Evolutionary conservation across 1,140 invertebrate species (phyloP).

Genomic region (Leptinotarsa defecta): DNA sequence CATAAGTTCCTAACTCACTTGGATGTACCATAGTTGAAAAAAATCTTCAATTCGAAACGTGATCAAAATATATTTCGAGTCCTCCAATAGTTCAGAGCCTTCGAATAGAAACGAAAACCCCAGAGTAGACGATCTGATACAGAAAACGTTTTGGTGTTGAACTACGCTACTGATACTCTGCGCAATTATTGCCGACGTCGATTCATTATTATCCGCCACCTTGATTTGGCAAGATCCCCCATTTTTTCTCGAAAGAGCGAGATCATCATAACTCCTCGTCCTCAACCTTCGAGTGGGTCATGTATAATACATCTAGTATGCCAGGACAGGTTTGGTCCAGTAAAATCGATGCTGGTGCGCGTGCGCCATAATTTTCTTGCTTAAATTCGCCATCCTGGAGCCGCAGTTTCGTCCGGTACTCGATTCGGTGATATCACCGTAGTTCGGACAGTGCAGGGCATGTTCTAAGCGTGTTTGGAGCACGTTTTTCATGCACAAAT

Average conservation of each 20-base stretch:
- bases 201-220: conserved; percentile 3
- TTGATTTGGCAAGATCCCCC: conserved; percentile 9
- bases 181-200: not conserved
- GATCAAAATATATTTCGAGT: too few relatives aligned
- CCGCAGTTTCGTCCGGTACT: conserved; percentile 41
- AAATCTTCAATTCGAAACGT: too few relatives aligned
- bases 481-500: conserved; percentile 13
- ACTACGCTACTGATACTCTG: not conserved
- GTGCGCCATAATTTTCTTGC: conserved; percentile 36
- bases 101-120: too few relatives aligned
- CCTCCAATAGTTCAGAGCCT: too few relatives aligned
- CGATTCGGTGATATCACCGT: conserved; percentile 24
- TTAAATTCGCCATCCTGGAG: conserved; percentile 43
- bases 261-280: conserved; percentile 36
- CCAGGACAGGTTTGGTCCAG: conserved; percentile 44
- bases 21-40: too few relatives aligned
- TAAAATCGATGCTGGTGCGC: conserved; percentile 45
- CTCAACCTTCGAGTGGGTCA: conserved; percentile 42
- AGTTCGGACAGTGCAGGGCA: conserved; percentile 7
- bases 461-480: conserved; percentile 18
- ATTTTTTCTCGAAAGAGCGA: conserved; percentile 20
- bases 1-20: too few relatives aligned
- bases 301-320: conserved; percentile 48
- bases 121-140: too few relatives aligned
- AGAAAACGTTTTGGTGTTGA: not conserved